Conservation (phyloP, 2,888 invertebrate species). For the Athalia cordata region DNA sequence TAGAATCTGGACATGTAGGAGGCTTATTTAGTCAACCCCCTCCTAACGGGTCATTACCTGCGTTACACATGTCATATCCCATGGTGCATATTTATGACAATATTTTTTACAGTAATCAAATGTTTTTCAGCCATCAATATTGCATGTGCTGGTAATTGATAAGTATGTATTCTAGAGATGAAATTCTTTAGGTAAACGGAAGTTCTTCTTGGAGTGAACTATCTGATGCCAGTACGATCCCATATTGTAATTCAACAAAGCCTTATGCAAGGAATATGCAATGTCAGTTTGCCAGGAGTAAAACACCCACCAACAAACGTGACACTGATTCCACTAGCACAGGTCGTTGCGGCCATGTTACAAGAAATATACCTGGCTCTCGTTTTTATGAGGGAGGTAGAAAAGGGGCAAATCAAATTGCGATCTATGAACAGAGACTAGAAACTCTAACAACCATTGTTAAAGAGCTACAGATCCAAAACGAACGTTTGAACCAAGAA, state of each 20-base stretch:
- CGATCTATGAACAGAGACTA: slow-evolving; percentile 51
- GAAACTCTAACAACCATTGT: slow-evolving; percentile 52
- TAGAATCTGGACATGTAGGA: slow-evolving; percentile 58
- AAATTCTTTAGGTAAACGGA: slow-evolving; percentile 52
- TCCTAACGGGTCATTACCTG: slow-evolving; percentile 56
- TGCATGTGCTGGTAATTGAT: background rate
- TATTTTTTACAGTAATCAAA: background rate
- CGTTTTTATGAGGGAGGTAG: slow-evolving; percentile 19
- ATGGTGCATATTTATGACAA: slow-evolving; percentile 51
- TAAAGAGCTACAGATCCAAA: slow-evolving; percentile 56
- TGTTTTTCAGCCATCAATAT: too few species aligned
- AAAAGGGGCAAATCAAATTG: slow-evolving; percentile 47
- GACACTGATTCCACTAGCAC: slow-evolving; percentile 50
- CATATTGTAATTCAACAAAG: slow-evolving; percentile 38
- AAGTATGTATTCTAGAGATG: background rate
- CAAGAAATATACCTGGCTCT: slow-evolving; percentile 4
- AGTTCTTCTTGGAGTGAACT: slow-evolving; percentile 60
- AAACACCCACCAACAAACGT: slow-evolving; percentile 42
- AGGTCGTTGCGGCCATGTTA: slow-evolving; percentile 45
- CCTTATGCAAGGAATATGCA: slow-evolving; percentile 43
- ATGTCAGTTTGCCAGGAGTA: slow-evolving; percentile 45
- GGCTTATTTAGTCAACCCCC: slow-evolving; percentile 63
- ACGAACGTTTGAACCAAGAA: slow-evolving; percentile 53
- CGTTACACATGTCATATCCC: slow-evolving; percentile 52
- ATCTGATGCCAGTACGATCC: slow-evolving; percentile 53